Evolutionary conservation across 2,113 vertebrate genomes (phyloP), one percentile per base, ranked within the genome.

Genomic region (Perca schrenkii): DNA sequence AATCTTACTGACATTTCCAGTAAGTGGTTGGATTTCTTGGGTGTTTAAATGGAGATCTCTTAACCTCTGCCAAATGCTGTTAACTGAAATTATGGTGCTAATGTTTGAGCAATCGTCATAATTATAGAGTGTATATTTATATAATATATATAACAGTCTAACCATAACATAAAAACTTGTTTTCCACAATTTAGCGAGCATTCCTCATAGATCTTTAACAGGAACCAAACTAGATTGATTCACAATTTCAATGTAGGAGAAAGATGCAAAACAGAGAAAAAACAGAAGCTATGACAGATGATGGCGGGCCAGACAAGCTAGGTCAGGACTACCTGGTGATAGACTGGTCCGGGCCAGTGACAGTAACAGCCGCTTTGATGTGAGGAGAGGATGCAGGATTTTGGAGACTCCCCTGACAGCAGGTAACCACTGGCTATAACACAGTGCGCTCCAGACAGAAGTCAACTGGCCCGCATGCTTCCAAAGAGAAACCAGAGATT

Each of bases 321-420:
- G 21, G 53, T 83, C 71, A 52, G 65, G 36, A 79, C 60, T 81
- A 71, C 22, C 58, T 7, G n/a, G 58, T 40, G 73, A 84, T 22
- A 67, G 80, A 74, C 52, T 52, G 31, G 31, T 75, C 82, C 46
- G 57, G 40, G 52, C 49, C 36, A 60, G 77, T 81, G 58, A 86
- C 73, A 74, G 58, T 57, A 79, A 85, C 56, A 53, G 16, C 28
- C 67, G 69, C 84, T 93, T 93, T 89, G 86, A 93, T 91, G 90
- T 89, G 68, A 87, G 87, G 88, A 92, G 91, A 88, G 73, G 71
- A 85, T 82, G 50, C 50, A 74, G 73, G 82, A 84, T 73, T 88
- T 49, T 70, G 77, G 79, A 80, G 82, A 87, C 76, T 89, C 64
- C 80, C 43, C 46, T 66, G 88, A 84, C 89, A 91, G 93, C 87